These are phyloP conservation scores for Ramphastos sulfuratus DNA, from an alignment of 2,113 vertebrate genomes.

Conservation along the genomic window DNA sequence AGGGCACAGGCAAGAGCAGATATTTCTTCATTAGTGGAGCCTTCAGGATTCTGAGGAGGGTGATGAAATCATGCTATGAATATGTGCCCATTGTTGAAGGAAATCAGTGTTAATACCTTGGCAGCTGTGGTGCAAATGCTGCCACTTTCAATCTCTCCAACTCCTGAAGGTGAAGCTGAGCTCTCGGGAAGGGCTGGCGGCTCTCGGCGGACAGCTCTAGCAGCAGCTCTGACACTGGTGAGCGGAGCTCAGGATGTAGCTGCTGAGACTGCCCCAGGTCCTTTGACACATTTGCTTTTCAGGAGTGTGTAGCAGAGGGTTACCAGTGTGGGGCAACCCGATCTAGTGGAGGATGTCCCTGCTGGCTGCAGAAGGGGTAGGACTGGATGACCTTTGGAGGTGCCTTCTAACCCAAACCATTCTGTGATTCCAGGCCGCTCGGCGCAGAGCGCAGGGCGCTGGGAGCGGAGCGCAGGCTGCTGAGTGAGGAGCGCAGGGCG, in stretches of 20 bases:
- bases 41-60: background rate
- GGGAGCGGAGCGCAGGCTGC: too few relatives aligned
- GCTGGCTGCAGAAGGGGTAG: too few relatives aligned
- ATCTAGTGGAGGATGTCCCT: too few relatives aligned
- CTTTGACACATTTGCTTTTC: background rate
- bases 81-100: background rate
- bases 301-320: accelerated
- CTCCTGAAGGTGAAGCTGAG: background rate
- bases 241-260: background rate
- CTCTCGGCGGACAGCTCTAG: background rate
- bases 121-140: background rate
- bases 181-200: background rate
- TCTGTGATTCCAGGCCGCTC: too few relatives aligned
- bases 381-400: too few relatives aligned
- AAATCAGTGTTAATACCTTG: background rate
- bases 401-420: too few relatives aligned
- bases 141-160: background rate
- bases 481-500: too few relatives aligned
- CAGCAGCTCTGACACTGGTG: background rate
- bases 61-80: background rate
- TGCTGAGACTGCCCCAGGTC: background rate
- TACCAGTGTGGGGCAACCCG: background rate
- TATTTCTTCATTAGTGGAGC: background rate
- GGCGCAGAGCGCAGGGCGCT: too few relatives aligned
- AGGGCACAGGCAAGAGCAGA: background rate